Evolutionary conservation across 2,113 vertebrate species (phyloP).

Genomic region (Nestor notabilis): DNA sequence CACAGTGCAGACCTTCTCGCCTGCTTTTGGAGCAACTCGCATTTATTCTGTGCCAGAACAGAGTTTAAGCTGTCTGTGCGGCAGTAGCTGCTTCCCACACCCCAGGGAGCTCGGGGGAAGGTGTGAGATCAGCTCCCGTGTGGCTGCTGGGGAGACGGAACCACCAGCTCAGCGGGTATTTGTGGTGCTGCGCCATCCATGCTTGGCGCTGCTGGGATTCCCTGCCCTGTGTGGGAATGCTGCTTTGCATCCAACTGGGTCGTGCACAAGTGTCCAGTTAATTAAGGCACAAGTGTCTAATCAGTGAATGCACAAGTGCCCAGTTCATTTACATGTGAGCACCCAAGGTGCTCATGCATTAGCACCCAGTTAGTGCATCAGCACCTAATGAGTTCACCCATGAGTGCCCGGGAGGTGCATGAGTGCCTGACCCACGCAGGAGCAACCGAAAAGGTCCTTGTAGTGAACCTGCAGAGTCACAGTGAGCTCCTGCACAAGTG

Average conservation of each 20-base stretch:
- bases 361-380: not conserved
- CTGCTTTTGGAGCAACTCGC: conserved; percentile 11
- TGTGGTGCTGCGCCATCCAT: not conserved
- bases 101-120: conserved; percentile 26
- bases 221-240: not conserved
- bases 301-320: not conserved
- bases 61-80: not conserved
- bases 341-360: not conserved
- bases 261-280: not conserved
- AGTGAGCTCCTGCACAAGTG: not conserved
- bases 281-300: not conserved
- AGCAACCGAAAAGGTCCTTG: not conserved
- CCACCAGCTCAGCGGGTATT: not conserved
- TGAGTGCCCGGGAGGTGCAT: not conserved
- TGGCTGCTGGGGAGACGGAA: conserved; percentile 2
- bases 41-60: conserved; percentile 1
- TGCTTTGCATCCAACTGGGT: not conserved
- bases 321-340: not conserved
- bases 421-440: accelerated
- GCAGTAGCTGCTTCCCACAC: conserved; percentile 32
- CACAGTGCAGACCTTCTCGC: conserved; percentile 39
- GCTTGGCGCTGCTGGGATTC: not conserved
- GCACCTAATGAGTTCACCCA: not conserved
- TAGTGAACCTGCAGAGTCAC: not conserved
- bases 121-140: not conserved